Evolutionary conservation across 2,888 invertebrate species (phyloP), one percentile per base, ranked within the genome.

Genomic region (Hyles lineata): DNA sequence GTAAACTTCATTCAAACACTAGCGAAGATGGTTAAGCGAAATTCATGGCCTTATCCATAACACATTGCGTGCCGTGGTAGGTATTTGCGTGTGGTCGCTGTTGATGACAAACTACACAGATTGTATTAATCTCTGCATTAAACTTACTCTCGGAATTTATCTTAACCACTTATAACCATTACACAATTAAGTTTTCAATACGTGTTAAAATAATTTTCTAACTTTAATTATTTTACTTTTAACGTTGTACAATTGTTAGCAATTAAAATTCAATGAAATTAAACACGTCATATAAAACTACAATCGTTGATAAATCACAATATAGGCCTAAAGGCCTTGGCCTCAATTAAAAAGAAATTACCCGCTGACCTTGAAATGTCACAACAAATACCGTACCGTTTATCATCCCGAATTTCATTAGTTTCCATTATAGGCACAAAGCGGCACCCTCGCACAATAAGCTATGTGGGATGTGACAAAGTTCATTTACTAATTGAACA

Each of bases 401-500:
- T 23, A 23, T 25, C 17, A 43, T 67, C 21, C 67, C 50, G 17
- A 17, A 67, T 50, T 50, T 50, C 23, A 50, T 67, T 67, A 67
- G 50, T 50, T 67, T 6, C 32, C 55, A 70, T 70, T 70, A 55
- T 58, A 32, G 6, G 58, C 15, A 55, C 70, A 19, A 23, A 32
- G 29, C 70, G 70, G 55, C 32, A 60, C 60, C 43, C 71, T 19
- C 50, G 43, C n/a, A 59, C 50, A 70, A 72, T 43, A 35, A 60
- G 50, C 25, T 69, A 35, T 35, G 29, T 76, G 78, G 78, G 80
- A 83, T 79, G 83, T 82, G 80, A 82, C 82, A 73, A 84, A 84
- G 83, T 86, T 83, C 79, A 85, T 86, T 85, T 81, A 78, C 79
- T 87, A 84, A 87, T 85, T 85, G 81, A 83, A 78, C 77, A 73